Base-by-base conservation (phyloP, 2,888 invertebrate genomes). In the Ctena decussata region DNA sequence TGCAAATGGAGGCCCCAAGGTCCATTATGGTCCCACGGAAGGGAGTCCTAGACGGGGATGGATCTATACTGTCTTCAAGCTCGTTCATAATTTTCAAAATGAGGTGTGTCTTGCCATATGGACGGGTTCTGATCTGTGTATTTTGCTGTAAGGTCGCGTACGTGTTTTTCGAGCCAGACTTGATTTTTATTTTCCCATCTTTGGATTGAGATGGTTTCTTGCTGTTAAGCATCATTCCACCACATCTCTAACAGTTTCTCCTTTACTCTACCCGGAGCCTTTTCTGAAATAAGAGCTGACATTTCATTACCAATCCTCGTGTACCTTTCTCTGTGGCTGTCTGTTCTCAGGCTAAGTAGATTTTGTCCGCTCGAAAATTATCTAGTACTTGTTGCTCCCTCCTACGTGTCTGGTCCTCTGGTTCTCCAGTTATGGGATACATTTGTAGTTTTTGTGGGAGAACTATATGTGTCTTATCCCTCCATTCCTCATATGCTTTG, bases 401-500 rank as follows among this genome's bases (percentile, higher is more conserved):
- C 21, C 49, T n/a, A 53, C 74, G n/a, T 11, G 35, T 49, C 27
- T 53, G 74, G 24, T 49, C 32, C 21, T 74, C 74, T 2, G 53
- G 74, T 74, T 74, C 74, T 21, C 57, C 35, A 11, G 15, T 35
- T 41, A 73, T 73, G 12, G 44, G 46, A 46, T 73, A 46, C 21
- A 73, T n/a, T 46, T 73, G 73, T 41, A 41, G 41, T 41, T 41
- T 41, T 15, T 41, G 41, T 11, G 41, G 41, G 41, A 41, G 41
- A 41, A 41, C 41, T 41, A 74, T 74, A 24, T 37, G 74, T 30
- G 53, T 53, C 49, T 24, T 32, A 18, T 49, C 18, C 37, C 49
- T 21, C 53, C 74, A 74, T n/a, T 57, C 21, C 21, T 74, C 53
- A 35, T 74, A 53, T 53, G 57, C 32, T 74, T 53, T 57, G 46